These are phyloP conservation scores for Bothrops alternatus DNA, from an alignment of 2,797 vertebrate species.

Conservation along the genomic window DNA sequence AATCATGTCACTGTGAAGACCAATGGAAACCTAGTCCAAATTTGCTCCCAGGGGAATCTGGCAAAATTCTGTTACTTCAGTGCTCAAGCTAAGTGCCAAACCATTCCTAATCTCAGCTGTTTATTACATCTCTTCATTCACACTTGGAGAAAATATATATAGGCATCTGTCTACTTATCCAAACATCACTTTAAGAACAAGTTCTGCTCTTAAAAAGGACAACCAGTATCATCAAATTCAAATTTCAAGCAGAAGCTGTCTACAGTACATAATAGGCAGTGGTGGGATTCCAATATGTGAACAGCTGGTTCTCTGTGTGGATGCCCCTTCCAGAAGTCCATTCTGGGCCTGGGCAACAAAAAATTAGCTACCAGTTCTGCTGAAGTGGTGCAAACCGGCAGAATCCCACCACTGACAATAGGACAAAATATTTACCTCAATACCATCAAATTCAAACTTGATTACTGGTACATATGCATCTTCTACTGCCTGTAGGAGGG, in stretches of 20 bases:
- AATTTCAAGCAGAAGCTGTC: background rate
- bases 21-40: background rate
- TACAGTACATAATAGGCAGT: background rate
- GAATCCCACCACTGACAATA: background rate
- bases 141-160: background rate
- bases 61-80: background rate
- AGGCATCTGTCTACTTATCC: background rate
- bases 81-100: background rate
- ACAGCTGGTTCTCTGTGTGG: too few species aligned
- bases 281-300: too few species aligned
- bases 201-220: background rate
- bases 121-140: background rate
- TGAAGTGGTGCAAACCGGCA: too few species aligned
- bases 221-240: background rate
- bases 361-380: too few species aligned
- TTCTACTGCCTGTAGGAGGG: slow-evolving; percentile 85
- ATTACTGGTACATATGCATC: slow-evolving; percentile 98
- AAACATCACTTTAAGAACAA: background rate
- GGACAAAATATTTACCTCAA: slow-evolving; percentile 81
- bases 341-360: too few species aligned
- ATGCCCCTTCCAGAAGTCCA: too few species aligned
- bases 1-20: background rate
- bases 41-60: background rate
- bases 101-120: background rate
- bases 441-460: slow-evolving; percentile 96